Evolutionary conservation across 1,140 invertebrate species (phyloP).

Genomic region (Drosophila trapezifrons): DNA sequence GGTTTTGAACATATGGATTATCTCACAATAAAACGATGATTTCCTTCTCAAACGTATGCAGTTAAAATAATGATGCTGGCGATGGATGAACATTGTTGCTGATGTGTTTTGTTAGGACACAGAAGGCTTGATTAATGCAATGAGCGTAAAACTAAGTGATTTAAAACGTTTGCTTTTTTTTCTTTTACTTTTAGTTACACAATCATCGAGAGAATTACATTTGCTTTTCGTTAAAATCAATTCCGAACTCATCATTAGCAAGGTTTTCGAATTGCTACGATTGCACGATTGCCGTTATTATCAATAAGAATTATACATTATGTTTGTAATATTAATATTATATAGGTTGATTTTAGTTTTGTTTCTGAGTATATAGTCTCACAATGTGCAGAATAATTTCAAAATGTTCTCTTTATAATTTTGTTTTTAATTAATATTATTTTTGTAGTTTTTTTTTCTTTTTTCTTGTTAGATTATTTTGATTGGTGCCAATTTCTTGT

Average conservation of each 20-base stretch:
- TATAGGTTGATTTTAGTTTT: conserved; percentile 26
- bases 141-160: conserved; percentile 43
- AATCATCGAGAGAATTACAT: conserved; percentile 39
- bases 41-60: conserved; percentile 26
- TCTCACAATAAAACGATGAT: conserved; percentile 38
- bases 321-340: conserved; percentile 44
- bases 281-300: conserved; percentile 76
- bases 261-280: conserved; percentile 64
- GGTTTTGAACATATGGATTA: conserved; percentile 51
- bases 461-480: conserved; percentile 40
- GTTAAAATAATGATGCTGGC: conserved; percentile 37
- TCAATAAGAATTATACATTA: conserved; percentile 48
- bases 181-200: conserved; percentile 31
- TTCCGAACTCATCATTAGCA: conserved; percentile 48
- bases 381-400: conserved; percentile 63
- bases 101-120: conserved; percentile 45
- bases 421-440: conserved; percentile 14
- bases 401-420: conserved; percentile 28
- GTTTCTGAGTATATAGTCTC: conserved; percentile 66
- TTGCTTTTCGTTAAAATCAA: conserved; percentile 29
- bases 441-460: not conserved
- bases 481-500: conserved; percentile 40
- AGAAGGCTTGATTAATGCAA: conserved; percentile 50
- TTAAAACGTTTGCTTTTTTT: conserved; percentile 30
- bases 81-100: conserved; percentile 52